Evolutionary conservation across 2,113 vertebrate species (phyloP), one percentile per base, ranked within the genome.

Genomic region (Rhegmatorhina hoffmannsi): DNA sequence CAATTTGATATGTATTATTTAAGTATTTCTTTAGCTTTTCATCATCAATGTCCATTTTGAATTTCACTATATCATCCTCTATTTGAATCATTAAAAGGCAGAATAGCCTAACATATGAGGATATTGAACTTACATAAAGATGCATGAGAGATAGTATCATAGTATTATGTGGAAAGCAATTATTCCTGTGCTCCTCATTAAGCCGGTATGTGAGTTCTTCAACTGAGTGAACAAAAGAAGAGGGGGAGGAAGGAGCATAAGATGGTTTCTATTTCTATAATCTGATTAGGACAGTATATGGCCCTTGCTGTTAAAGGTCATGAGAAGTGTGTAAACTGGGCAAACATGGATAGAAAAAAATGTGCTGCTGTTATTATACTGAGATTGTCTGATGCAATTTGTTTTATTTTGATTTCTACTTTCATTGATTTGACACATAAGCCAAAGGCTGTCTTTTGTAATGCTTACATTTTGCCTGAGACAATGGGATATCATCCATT

Each of bases 11-110:
- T 52, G 16, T 28, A 26, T 79, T 68, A 47, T 70, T 56, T 74
- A 72, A 90, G 60, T 80, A 81, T 44, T 82, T 76, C 47, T 64
- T 88, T 44, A 78, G 75, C 70, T 81, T 92, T 95, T 67, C 69
- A 13, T 77, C 24, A 50, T 80, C 26, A 7, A 7, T 70, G 18
- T 80, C 92, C 33, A n/a, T 67, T 55, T 83, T 53, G 43, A 60
- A 74, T 95, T 66, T 83, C 52, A 25, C 40, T 34, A 6, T 33
- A 56, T 92, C 15, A 23, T 91, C 17, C 50, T 75, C 36, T 66
- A 23, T 76, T 90, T 52, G 53, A 81, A 74, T n/a, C 33, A 62
- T 59, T 80, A 85, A 53, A 38, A 19, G 49, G n/a, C 43, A 60
- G 17, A 73, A 52, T 75, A 86, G 36, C 64, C 49, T 46, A 86